Evolutionary conservation across 2,797 vertebrate genomes (phyloP).

Genomic region (Mus caroli): DNA sequence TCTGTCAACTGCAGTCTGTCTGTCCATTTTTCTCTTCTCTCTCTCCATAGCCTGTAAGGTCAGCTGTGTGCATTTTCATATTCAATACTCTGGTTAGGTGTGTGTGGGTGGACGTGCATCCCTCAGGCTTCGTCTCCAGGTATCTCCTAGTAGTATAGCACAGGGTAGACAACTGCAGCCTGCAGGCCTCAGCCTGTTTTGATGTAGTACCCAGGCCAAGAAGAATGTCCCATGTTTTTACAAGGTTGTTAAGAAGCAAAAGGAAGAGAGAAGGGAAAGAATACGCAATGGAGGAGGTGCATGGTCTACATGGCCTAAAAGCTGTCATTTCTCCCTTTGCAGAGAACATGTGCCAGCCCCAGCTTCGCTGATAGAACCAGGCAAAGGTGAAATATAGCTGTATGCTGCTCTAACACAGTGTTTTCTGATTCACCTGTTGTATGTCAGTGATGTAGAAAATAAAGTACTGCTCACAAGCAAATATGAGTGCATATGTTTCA

Average conservation of each 20-base stretch:
- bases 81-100: neutral
- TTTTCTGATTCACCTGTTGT: neutral
- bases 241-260: neutral
- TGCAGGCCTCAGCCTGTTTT: neutral
- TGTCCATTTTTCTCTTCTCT: conserved; percentile 32
- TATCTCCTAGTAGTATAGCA: neutral
- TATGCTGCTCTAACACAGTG: neutral
- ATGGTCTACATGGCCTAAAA: neutral
- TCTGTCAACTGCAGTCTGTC: neutral
- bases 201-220: neutral
- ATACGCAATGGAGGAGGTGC: neutral
- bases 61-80: neutral
- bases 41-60: neutral
- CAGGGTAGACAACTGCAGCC: neutral
- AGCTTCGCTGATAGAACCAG: neutral
- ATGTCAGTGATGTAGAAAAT: neutral
- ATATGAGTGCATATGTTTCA: neutral
- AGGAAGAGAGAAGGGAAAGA: neutral
- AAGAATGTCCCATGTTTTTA: neutral
- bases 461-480: neutral
- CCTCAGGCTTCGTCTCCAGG: neutral
- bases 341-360: neutral
- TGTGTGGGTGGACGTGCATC: neutral
- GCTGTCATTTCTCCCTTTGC: conserved; percentile 27
- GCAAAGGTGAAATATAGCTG: neutral